These are phyloP conservation scores for Sclerodermus sp. DNA, from an alignment of 2,888 invertebrate genomes.

Conservation along the genomic window DNA sequence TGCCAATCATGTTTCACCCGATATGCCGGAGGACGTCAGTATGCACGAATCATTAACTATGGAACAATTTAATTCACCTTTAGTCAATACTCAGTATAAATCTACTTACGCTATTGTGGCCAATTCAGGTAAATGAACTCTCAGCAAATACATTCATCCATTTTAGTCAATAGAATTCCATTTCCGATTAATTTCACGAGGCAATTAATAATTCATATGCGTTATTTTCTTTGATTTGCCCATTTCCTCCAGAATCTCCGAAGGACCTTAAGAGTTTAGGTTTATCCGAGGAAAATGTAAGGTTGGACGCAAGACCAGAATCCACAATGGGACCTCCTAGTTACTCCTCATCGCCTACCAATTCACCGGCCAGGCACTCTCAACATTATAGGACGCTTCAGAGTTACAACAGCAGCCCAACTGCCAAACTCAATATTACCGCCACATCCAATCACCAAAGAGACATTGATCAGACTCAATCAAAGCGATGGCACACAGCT, in stretches of 20 bases:
- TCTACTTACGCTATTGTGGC: slow-evolving; percentile 61
- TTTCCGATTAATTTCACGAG: too few species aligned
- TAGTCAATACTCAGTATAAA: slow-evolving; percentile 60
- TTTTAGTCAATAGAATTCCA: too few species aligned
- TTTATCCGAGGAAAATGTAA: slow-evolving; percentile 30
- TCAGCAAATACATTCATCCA: too few species aligned
- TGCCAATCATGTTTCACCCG: slow-evolving; percentile 45
- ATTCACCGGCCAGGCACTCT: slow-evolving; percentile 45
- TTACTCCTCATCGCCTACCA: slow-evolving; percentile 42
- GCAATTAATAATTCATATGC: background rate
- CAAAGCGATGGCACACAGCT: slow-evolving; percentile 64
- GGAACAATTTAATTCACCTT: slow-evolving; percentile 62
- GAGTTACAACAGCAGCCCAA: slow-evolving; percentile 41
- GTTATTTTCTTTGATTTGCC: too few species aligned
- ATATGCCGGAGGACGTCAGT: slow-evolving; percentile 47
- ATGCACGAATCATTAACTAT: slow-evolving; percentile 54
- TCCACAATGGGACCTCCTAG: slow-evolving; percentile 33
- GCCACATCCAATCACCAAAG: slow-evolving; percentile 49
- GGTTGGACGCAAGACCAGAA: slow-evolving; percentile 40
- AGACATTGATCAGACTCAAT: slow-evolving; percentile 57
- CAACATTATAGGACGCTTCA: slow-evolving; percentile 51
- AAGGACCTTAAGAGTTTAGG: slow-evolving; percentile 28
- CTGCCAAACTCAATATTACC: slow-evolving; percentile 50
- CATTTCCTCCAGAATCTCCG: slow-evolving; percentile 27
- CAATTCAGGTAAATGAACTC: slow-evolving; percentile 46